Percentiles rank a stretch among this genome's conserved stretches.
Conservation (phyloP, 2,113 vertebrate genomes). For the human region DNA sequence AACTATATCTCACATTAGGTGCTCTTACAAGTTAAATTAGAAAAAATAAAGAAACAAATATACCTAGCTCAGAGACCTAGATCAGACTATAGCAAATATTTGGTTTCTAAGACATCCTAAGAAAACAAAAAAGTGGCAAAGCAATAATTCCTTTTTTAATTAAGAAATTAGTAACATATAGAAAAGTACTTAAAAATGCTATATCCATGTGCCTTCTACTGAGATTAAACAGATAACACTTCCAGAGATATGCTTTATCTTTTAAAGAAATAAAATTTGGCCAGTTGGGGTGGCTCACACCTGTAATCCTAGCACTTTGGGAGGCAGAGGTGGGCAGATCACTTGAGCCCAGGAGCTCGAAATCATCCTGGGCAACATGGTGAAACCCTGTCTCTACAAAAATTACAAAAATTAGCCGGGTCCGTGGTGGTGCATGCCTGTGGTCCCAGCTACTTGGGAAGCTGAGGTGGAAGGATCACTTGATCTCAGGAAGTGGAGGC, state of each 20-base stretch:
- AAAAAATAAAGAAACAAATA: not conserved
- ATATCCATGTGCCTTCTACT: not conserved
- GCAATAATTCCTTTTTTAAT: not conserved
- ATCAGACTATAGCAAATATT: not conserved
- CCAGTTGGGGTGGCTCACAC: no score
- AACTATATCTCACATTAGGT: not conserved
- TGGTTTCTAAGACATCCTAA: not conserved
- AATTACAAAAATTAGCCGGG: no score
- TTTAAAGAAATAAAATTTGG: not conserved
- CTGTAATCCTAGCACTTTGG: no score
- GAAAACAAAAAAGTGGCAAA: not conserved
- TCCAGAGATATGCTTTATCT: not conserved
- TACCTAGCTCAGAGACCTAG: not conserved
- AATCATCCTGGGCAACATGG: no score
- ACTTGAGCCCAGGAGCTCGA: no score
- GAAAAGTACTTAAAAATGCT: slow-evolving; percentile 36
- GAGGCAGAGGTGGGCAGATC: no score
- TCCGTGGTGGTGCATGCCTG: no score
- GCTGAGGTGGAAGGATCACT: no score
- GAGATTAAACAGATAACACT: slow-evolving; percentile 7
- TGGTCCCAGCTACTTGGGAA: no score
- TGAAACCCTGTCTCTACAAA: no score
- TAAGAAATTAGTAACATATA: not conserved
- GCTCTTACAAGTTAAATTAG: not conserved
- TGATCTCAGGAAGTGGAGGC: no score